These are phyloP conservation scores for Ferrisia virgata DNA, from an alignment of 2,888 invertebrate genomes.

Conservation along the genomic window DNA sequence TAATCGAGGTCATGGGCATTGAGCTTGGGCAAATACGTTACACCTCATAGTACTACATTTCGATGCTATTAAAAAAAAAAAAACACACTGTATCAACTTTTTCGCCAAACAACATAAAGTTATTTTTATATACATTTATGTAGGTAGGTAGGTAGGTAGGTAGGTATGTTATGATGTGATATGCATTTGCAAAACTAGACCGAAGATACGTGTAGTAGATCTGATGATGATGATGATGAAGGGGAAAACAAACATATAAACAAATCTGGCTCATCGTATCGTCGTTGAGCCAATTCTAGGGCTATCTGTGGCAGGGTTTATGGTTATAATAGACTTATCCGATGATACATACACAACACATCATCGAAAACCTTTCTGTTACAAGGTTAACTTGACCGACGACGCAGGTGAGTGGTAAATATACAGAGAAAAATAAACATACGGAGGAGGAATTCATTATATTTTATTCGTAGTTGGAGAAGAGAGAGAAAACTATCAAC, in stretches of 20 bases:
- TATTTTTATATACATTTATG: not conserved
- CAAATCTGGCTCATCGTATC: not conserved
- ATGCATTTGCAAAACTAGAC: no score
- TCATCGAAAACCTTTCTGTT: not conserved
- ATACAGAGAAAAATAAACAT: not conserved
- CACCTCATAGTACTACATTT: not conserved
- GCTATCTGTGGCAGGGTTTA: not conserved
- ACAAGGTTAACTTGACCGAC: not conserved
- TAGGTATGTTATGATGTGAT: no score
- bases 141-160: no score
- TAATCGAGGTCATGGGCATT: not conserved
- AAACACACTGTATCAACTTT: not conserved
- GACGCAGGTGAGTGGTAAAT: not conserved
- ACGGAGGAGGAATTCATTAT: not conserved
- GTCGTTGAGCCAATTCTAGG: not conserved
- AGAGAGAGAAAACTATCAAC: not conserved
- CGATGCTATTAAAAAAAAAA: not conserved
- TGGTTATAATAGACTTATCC: not conserved
- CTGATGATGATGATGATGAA: no score
- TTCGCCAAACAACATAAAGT: not conserved
- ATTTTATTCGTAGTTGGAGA: not conserved
- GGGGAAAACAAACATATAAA: not conserved
- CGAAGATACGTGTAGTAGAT: no score
- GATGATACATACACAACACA: not conserved
- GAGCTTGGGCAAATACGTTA: no score